Evolutionary conservation across 2,797 vertebrate genomes (phyloP), one percentile per base, ranked within the genome.

Genomic region (Pseudochirops corinnae): DNA sequence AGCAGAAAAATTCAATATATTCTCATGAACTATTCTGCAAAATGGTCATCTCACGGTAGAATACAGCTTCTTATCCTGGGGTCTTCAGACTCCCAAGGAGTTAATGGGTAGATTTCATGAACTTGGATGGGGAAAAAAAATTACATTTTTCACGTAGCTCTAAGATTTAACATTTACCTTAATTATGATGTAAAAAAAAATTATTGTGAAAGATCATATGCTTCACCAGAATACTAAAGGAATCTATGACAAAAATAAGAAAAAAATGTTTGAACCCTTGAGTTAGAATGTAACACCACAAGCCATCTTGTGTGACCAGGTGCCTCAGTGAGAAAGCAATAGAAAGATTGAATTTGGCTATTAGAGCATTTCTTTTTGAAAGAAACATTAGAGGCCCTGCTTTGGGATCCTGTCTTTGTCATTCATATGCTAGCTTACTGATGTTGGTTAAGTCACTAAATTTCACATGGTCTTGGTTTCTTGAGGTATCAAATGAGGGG

Each of bases 11-110:
- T 57, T 74, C 33, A 74, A n/a, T 33, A 58, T 92, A 55, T 90
- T 33, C 33, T 52, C 92, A 56, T 55, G 53, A 50, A 50, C 93
- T n/a, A 2, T 93, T 94, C 92, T 12, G 50, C 93, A 93, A 92
- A 26, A 53, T 7, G 24, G 56, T n/a, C 14, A 39, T 33, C 5
- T 74, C 33, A 39, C 14, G 5, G 39, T 74, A 74, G 33, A 74
- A 74, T 16, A 16, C 5, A 74, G 33, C 5, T 74, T 74, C 62
- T 74, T 74, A 74, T 31, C 33, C 33, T 74, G 33, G 33, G 4
- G 62, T 74, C 33, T 14, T 16, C 62, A 74, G 33, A 74, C 4
- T 39, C 14, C 33, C 62, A 74, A 74, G 33, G 62, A n/a, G 62
- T 74, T 74, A 7, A 39, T 39, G 33, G 62, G 18, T 74, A 2